Evolutionary conservation across 2,797 vertebrate species (phyloP).

Genomic region (Catharus ustulatus): DNA sequence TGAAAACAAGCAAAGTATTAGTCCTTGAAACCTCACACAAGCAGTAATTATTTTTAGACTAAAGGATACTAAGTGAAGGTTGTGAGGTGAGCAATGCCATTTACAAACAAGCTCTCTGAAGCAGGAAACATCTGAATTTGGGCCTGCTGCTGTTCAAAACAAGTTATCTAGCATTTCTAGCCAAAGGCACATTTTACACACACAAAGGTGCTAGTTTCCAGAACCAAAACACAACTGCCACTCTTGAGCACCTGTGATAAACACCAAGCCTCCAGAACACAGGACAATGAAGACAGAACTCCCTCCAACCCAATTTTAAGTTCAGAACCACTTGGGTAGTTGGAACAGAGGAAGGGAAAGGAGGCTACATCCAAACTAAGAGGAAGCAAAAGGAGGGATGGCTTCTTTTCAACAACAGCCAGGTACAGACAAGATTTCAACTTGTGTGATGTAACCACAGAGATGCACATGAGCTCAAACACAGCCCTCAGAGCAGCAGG

Average conservation of each 20-base stretch:
- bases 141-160: background rate
- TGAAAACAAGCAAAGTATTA: background rate
- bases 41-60: conserved; percentile 37
- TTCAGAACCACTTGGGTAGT: background rate
- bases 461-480: background rate
- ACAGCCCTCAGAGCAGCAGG: background rate
- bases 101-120: conserved; percentile 7
- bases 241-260: background rate
- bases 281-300: background rate
- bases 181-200: background rate
- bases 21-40: background rate
- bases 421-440: background rate
- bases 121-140: background rate
- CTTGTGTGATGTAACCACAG: rapidly evolving
- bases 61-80: background rate
- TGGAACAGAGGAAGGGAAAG: background rate
- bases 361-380: background rate
- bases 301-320: background rate
- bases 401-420: background rate
- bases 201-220: background rate
- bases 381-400: background rate
- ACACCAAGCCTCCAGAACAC: background rate
- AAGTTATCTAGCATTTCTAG: background rate
- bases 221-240: background rate
- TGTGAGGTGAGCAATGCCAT: background rate